A percentile compares a stretch with the other conserved stretches of the same genome.
These are phyloP conservation scores for Drosophila subpulchrella DNA, from an alignment of 1,140 invertebrate genomes.

Conservation along the genomic window DNA sequence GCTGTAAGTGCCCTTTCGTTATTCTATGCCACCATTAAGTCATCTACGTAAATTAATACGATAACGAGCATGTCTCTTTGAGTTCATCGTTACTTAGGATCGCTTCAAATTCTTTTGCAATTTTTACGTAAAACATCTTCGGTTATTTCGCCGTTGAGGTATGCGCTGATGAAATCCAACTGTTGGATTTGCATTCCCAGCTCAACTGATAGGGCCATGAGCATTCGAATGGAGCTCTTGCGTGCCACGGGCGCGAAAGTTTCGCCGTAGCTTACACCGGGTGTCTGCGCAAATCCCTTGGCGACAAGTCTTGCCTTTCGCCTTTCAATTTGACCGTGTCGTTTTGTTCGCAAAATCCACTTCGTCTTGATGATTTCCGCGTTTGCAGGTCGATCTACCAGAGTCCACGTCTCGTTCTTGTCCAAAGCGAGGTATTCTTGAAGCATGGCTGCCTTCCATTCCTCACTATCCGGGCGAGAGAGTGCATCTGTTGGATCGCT, in stretches of 20 bases:
- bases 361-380: constrained; percentile 5
- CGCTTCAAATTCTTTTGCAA: too few species aligned
- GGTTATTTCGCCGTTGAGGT: too few species aligned
- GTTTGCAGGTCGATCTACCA: constrained; percentile 1
- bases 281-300: too few species aligned
- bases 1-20: not conserved
- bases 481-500: not conserved
- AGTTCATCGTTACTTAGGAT: too few species aligned
- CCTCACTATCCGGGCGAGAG: not conserved
- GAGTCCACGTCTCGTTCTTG: constrained; percentile 3
- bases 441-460: constrained; percentile 2
- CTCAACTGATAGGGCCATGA: too few species aligned
- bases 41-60: not conserved
- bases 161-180: too few species aligned
- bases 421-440: not conserved
- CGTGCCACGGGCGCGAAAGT: too few species aligned
- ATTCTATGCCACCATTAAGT: constrained; percentile 19
- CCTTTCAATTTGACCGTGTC: not conserved
- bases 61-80: too few species aligned
- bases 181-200: too few species aligned
- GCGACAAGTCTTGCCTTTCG: not conserved
- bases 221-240: too few species aligned
- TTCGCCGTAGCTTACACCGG: too few species aligned
- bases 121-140: too few species aligned
- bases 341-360: not conserved